phyloP scores from a whole-genome alignment of 1,140 invertebrate genomes.

The Procambarus virginalis region DNA sequence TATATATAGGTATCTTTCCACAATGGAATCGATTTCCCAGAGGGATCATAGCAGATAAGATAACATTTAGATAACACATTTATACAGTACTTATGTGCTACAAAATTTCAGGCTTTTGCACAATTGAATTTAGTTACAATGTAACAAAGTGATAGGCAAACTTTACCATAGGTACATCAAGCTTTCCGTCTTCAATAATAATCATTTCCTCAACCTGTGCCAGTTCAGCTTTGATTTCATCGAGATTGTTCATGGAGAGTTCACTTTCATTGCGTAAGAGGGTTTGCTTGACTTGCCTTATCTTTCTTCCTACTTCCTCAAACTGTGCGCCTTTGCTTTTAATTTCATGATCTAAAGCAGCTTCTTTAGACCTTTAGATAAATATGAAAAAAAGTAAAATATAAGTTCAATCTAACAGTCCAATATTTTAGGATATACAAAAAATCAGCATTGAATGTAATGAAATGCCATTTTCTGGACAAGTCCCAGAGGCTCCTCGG shows the following conservation, averaged over 20 bases:
- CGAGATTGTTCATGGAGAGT: slow-evolving; percentile 12
- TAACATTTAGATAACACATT: too few relatives aligned
- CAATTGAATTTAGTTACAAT: not conserved
- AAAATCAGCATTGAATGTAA: too few relatives aligned
- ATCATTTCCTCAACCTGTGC: slow-evolving; percentile 33
- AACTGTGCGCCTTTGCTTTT: slow-evolving; percentile 30
- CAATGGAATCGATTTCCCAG: too few relatives aligned
- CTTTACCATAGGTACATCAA: slow-evolving; percentile 27
- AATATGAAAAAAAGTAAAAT: not conserved
- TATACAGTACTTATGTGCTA: too few relatives aligned
- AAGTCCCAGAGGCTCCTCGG: too few relatives aligned
- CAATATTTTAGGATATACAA: too few relatives aligned
- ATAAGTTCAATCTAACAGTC: too few relatives aligned
- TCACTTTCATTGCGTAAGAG: slow-evolving; percentile 31
- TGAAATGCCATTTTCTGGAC: too few relatives aligned
- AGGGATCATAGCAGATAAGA: too few relatives aligned
- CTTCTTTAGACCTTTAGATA: slow-evolving; percentile 25
- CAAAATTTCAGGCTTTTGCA: not conserved
- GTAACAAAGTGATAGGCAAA: not conserved
- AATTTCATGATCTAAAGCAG: slow-evolving; percentile 47
- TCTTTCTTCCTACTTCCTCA: slow-evolving; percentile 12
- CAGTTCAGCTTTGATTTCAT: slow-evolving; percentile 25
- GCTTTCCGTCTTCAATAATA: slow-evolving; percentile 19
- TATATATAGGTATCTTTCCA: too few relatives aligned
- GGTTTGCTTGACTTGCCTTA: slow-evolving; percentile 34